These are phyloP conservation scores for Rhyacophila brunnea DNA, from an alignment of 1,140 invertebrate species.

Conservation along the genomic window DNA sequence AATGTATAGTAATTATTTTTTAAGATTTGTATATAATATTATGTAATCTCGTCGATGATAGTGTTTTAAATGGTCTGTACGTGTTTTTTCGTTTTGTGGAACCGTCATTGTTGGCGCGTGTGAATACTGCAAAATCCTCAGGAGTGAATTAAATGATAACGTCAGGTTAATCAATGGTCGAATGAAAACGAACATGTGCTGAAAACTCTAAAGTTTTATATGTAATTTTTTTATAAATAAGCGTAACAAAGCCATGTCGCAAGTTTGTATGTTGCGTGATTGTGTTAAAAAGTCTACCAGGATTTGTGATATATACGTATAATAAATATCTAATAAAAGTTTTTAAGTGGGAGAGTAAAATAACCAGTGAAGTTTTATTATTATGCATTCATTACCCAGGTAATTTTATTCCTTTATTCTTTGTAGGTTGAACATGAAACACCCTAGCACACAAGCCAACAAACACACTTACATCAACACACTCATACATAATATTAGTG, in stretches of 20 bases:
- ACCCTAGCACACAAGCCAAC: background rate
- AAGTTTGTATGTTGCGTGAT: slow-evolving; percentile 55
- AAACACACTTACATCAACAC: background rate
- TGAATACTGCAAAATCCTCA: slow-evolving; percentile 24
- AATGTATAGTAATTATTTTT: slow-evolving; percentile 24
- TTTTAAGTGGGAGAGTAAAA: slow-evolving; percentile 56
- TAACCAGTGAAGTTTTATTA: slow-evolving; percentile 55
- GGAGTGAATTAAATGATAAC: slow-evolving; percentile 16
- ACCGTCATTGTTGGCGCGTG: background rate
- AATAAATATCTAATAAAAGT: slow-evolving; percentile 59
- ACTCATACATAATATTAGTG: too few species aligned
- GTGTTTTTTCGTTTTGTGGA: slow-evolving; percentile 15
- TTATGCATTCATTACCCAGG: slow-evolving; percentile 40
- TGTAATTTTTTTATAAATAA: slow-evolving; percentile 50
- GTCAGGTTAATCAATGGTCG: slow-evolving; percentile 15
- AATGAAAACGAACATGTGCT: slow-evolving; percentile 20
- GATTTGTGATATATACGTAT: slow-evolving; percentile 60
- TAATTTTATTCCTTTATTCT: slow-evolving; percentile 37
- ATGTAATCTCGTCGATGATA: slow-evolving; percentile 23
- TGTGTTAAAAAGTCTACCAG: slow-evolving; percentile 59
- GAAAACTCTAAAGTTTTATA: slow-evolving; percentile 20
- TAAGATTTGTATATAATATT: slow-evolving; percentile 27
- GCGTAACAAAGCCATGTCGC: slow-evolving; percentile 52
- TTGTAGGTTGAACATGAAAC: slow-evolving; percentile 1
- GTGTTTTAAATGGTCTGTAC: slow-evolving; percentile 26